phyloP scores from a whole-genome alignment of 2,888 invertebrate genomes.

The Microctonus hyperodae region DNA sequence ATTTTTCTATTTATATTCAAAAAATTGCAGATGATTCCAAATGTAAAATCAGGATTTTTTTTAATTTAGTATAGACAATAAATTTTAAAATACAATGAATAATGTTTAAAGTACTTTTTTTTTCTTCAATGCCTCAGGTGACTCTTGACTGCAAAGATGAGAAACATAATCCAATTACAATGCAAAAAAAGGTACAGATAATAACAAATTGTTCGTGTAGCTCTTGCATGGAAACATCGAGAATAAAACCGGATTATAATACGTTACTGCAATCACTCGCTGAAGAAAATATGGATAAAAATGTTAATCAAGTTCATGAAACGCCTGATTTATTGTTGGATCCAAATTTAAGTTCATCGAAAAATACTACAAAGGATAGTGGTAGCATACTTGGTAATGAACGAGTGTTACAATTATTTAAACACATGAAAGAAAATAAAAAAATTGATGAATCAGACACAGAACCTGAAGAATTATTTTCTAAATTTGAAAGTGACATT shows the following conservation, averaged over 20 bases:
- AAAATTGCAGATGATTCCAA: background rate
- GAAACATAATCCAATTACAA: slow-evolving; percentile 64
- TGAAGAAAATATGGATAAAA: slow-evolving; percentile 55
- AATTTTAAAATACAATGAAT: background rate
- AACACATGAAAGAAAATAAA: slow-evolving; percentile 50
- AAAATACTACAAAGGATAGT: slow-evolving; percentile 58
- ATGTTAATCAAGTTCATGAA: slow-evolving; percentile 54
- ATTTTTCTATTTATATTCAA: too few species aligned
- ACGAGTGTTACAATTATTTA: slow-evolving; percentile 63
- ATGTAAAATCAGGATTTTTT: background rate
- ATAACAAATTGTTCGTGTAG: slow-evolving; percentile 74
- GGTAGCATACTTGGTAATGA: slow-evolving; percentile 64
- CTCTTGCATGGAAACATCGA: slow-evolving; percentile 66
- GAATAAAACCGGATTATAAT: slow-evolving; percentile 58
- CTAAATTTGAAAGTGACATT: slow-evolving; percentile 52
- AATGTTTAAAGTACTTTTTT: background rate
- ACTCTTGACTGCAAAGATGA: slow-evolving; percentile 68
- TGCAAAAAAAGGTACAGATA: slow-evolving; percentile 71
- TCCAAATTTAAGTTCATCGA: slow-evolving; percentile 54
- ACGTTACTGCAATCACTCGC: slow-evolving; percentile 54
- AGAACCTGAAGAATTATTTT: slow-evolving; percentile 50
- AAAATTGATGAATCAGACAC: slow-evolving; percentile 53
- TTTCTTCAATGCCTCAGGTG: slow-evolving; percentile 61
- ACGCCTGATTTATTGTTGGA: slow-evolving; percentile 60
- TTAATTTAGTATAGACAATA: background rate